phyloP scores from a whole-genome alignment of 2,888 invertebrate genomes.

The Tiliacea aurago region DNA sequence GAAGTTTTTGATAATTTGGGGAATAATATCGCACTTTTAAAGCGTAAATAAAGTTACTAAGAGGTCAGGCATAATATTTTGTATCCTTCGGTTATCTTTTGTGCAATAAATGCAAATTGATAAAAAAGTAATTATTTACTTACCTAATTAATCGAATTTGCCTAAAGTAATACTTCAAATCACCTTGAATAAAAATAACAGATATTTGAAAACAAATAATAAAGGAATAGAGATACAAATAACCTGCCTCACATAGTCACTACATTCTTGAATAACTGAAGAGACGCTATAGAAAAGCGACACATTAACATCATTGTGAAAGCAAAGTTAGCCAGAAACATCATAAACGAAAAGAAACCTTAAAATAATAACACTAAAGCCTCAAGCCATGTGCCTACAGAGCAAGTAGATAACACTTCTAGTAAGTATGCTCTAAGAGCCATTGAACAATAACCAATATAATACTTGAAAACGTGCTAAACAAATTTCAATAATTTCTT shows the following conservation, averaged over 20 bases:
- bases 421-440: slow-evolving; percentile 18
- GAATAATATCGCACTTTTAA: slow-evolving; percentile 46
- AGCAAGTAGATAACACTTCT: slow-evolving; percentile 15
- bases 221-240: not conserved
- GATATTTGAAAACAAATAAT: not conserved
- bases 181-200: slow-evolving; percentile 20
- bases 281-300: slow-evolving; percentile 34
- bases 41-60: slow-evolving; percentile 45
- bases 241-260: not conserved
- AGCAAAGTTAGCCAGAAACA: slow-evolving; percentile 18
- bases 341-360: slow-evolving; percentile 25
- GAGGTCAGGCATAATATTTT: slow-evolving; percentile 45
- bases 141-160: slow-evolving; percentile 19
- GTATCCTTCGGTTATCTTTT: slow-evolving; percentile 16
- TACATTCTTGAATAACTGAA: slow-evolving; percentile 8
- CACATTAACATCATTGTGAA: slow-evolving; percentile 39
- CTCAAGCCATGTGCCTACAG: slow-evolving; percentile 5
- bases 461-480: slow-evolving; percentile 45
- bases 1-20: slow-evolving; percentile 43
- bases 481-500: slow-evolving; percentile 47
- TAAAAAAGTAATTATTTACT: slow-evolving; percentile 34
- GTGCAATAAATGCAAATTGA: slow-evolving; percentile 37
- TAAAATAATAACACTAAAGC: slow-evolving; percentile 17
- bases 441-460: slow-evolving; percentile 18
- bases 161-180: slow-evolving; percentile 16